phyloP scores from a whole-genome alignment of 37 sponge, comb jelly and placozoan species.

The Bolinopsis microptera region DNA sequence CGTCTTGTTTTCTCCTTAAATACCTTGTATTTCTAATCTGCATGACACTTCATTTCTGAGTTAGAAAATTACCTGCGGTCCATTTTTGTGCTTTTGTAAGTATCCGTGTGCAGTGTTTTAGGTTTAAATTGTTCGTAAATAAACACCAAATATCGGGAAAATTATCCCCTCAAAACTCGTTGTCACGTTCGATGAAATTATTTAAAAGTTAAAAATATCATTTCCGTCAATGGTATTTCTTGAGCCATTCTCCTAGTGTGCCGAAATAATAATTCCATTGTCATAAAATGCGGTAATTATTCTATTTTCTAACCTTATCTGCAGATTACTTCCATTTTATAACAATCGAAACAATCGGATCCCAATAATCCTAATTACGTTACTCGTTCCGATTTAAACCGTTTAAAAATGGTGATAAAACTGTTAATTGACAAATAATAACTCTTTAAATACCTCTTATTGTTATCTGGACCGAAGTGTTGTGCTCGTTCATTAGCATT shows the following conservation, averaged over 20 bases:
- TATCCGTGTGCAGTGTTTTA: too few relatives aligned
- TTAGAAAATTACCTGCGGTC: too few relatives aligned
- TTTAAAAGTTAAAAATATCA: not conserved
- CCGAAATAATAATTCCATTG: not conserved
- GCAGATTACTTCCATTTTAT: not conserved
- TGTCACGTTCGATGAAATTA: not conserved
- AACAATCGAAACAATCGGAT: not conserved
- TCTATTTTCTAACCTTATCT: not conserved
- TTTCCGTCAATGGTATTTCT: not conserved
- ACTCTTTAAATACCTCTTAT: not conserved
- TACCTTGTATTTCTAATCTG: too few relatives aligned
- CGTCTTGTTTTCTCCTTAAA: too few relatives aligned
- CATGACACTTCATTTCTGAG: too few relatives aligned
- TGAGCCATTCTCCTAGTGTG: not conserved
- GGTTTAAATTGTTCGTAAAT: too few relatives aligned
- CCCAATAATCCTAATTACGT: not conserved
- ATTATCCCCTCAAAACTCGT: too few relatives aligned
- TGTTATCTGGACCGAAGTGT: not conserved
- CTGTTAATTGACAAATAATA: not conserved
- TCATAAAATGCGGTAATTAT: not conserved
- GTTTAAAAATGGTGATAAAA: not conserved
- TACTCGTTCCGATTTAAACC: not conserved
- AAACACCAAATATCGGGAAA: too few relatives aligned
- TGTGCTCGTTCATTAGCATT: not conserved
- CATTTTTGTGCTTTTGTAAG: too few relatives aligned